Evolutionary conservation across 2,888 invertebrate species (phyloP), one percentile per base, ranked within the genome.

Genomic region (Andrena trimmerana): DNA sequence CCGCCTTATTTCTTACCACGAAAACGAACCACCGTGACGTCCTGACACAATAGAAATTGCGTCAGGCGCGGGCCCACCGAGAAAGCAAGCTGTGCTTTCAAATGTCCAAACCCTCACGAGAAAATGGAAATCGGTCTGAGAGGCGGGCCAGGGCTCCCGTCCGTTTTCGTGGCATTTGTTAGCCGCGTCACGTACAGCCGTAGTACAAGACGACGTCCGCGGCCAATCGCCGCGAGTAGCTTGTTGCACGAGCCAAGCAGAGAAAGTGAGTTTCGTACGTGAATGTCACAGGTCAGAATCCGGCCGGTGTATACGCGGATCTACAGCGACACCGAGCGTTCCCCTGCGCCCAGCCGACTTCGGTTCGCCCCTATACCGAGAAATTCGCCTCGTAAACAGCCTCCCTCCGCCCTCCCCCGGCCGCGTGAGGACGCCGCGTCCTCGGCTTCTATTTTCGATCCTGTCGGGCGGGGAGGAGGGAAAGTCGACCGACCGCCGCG

Each of bases 241-340:
- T 71, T 70, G 77, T 70, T 86, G 86, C 85, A 81, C 88, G 88
- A 90, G 86, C 87, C 85, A 78, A 80, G 81, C 92, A 92, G 92
- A 92, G 92, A 92, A 92, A 92, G 92, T 92, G 88, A 91, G 90
- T 90, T 90, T 88, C 88, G 86, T 91, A 90, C 91, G 88, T 92
- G 90, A 92, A 92, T 92, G 92, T 92, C 92, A 92, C 90, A 91
- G 92, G 92, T 92, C 91, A 92, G 87, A 89, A 89, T 90, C 87
- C 90, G 85, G 70, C 86, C 83, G 86, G 88, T 86, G 78, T 71
- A 52, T 83, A 81, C 77, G 83, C 77, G 81, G 81, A 81, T 82
- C 81, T 82, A 81, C 76, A 72, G 68, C 78, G 75, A 69, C 75
- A 78, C 42, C 29, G 31, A 57, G 33, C 70, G 62, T 8, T 36